Evolutionary conservation across 2,113 vertebrate genomes (phyloP).

Genomic region (Seriola dumerili): DNA sequence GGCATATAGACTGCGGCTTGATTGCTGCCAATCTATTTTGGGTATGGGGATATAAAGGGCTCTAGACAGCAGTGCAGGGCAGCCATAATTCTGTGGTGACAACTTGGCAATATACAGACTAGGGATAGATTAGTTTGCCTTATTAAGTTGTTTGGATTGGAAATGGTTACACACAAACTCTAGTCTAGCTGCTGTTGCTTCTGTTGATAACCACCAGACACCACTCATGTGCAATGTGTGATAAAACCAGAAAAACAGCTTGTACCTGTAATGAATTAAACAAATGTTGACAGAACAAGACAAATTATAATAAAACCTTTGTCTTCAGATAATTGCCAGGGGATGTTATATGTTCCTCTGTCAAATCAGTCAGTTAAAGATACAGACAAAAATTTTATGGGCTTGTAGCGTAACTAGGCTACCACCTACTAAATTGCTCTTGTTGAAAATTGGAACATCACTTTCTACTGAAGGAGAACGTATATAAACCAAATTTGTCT

Average conservation of each 20-base stretch:
- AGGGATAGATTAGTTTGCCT: neutral
- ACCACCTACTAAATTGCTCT: no score
- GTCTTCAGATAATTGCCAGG: neutral
- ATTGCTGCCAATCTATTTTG: constrained; percentile 43
- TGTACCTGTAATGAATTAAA: neutral
- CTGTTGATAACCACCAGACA: neutral
- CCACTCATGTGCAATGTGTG: neutral
- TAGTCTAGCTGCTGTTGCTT: neutral
- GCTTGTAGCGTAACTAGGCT: no score
- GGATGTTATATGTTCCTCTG: neutral
- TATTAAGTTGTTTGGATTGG: neutral
- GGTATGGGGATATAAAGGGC: constrained; percentile 10
- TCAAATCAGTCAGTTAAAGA: neutral
- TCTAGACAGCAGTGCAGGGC: constrained; percentile 5
- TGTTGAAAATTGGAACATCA: no score
- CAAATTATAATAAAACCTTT: neutral
- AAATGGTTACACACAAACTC: neutral
- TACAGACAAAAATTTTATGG: no score
- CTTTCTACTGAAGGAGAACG: no score
- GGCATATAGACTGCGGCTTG: constrained; percentile 12
- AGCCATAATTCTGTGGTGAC: constrained; percentile 17
- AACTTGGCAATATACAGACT: neutral
- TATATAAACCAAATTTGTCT: no score
- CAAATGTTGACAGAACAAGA: constrained; percentile 32
- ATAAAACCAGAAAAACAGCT: neutral